Evolutionary conservation across 2,797 vertebrate species (phyloP).

Genomic region (Rhyacichthys aspro): DNA sequence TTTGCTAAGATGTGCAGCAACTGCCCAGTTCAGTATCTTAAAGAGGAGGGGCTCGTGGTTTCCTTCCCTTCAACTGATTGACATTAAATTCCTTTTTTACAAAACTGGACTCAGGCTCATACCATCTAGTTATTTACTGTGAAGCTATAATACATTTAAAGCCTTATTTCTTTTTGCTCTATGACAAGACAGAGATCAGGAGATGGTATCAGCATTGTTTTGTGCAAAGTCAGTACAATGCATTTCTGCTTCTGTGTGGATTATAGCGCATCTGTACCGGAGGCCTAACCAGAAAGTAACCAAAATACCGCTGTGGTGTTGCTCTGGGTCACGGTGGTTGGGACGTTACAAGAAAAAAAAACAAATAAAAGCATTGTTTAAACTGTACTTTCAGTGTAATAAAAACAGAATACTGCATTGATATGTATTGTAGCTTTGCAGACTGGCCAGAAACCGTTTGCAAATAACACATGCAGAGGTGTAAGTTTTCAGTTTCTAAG

Average conservation of each 20-base stretch:
- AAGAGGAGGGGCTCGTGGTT: constrained; percentile 69
- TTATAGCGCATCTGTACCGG: constrained; percentile 27
- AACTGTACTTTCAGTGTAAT: constrained; percentile 2
- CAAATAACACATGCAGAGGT: background rate
- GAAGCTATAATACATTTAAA: background rate
- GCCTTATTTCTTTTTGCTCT: background rate
- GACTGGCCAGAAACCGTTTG: background rate
- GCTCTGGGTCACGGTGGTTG: constrained; percentile 84
- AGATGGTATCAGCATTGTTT: background rate
- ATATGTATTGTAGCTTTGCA: too few species aligned
- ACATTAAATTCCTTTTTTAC: constrained; percentile 20
- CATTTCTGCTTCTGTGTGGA: background rate
- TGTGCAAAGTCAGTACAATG: accelerated
- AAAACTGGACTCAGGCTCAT: background rate
- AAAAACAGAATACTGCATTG: too few species aligned
- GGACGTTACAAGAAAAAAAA: constrained; percentile 78
- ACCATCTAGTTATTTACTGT: background rate
- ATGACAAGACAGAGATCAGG: background rate
- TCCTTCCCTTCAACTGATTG: constrained; percentile 61
- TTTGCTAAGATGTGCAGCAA: constrained; percentile 82
- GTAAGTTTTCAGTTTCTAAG: constrained; percentile 6
- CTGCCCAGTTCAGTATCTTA: constrained; percentile 79
- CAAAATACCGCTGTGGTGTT: constrained; percentile 87
- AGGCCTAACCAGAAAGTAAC: constrained; percentile 82
- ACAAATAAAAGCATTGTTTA: constrained; percentile 39